Percentiles rank a stretch among this genome's conserved stretches.
These are phyloP conservation scores for Morpho helenor DNA, from an alignment of 2,888 invertebrate genomes.

Conservation along the genomic window DNA sequence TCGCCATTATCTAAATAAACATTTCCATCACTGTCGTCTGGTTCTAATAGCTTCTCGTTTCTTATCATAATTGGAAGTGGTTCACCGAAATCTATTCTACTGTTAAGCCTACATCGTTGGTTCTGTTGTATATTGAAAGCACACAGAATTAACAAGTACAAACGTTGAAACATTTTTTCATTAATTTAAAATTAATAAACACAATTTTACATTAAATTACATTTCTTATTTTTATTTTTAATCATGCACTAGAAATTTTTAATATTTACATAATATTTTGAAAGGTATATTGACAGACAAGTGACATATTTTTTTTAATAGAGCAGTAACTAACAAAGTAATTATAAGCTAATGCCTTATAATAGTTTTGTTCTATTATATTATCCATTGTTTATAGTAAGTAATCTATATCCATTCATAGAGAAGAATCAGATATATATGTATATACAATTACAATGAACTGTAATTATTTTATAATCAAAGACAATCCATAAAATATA, in stretches of 20 bases:
- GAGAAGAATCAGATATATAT: too few species aligned
- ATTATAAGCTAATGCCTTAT: too few species aligned
- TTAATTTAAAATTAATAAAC: not conserved
- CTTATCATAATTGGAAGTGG: slow-evolving; percentile 57
- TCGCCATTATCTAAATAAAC: slow-evolving; percentile 51
- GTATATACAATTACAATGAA: too few species aligned
- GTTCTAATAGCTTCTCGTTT: slow-evolving; percentile 52
- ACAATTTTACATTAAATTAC: not conserved
- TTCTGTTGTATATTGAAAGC: slow-evolving; percentile 43
- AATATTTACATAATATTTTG: not conserved
- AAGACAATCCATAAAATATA: too few species aligned
- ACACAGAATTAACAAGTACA: slow-evolving; percentile 50
- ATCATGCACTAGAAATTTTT: not conserved
- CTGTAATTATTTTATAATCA: too few species aligned
- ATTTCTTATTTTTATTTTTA: not conserved
- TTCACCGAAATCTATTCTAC: slow-evolving; percentile 51
- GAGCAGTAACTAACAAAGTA: too few species aligned
- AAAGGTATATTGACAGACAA: not conserved
- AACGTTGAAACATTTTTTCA: slow-evolving; percentile 41
- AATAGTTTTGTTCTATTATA: too few species aligned
- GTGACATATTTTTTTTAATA: too few species aligned
- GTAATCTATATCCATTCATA: too few species aligned
- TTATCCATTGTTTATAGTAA: too few species aligned
- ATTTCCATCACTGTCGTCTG: slow-evolving; percentile 50
- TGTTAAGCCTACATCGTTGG: slow-evolving; percentile 49